Evolutionary conservation across 2,113 vertebrate species (phyloP), one percentile per base, ranked within the genome.

Genomic region (Burhinus bistriatus): DNA sequence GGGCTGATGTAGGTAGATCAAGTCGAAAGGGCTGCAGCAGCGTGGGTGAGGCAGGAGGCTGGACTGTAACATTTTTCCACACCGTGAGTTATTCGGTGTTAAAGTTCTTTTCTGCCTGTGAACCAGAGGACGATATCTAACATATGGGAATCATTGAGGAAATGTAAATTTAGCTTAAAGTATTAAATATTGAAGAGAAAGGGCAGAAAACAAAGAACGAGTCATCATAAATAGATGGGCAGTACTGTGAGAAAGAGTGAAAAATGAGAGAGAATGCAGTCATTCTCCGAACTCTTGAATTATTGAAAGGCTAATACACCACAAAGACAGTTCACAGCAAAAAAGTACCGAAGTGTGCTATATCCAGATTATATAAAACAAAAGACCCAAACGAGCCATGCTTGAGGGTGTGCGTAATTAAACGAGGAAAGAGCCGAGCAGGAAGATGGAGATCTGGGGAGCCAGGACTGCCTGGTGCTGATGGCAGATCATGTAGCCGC

Each of bases 121-220:
- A 95, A 57, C 7, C 20, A 82, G 87, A 90, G 75, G 75, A 85
- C 0, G 0, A 11, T 95, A 62, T 83, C 91, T 83, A 93, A 91
- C 81, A 82, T 87, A 85, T 51, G 81, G 66, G 87, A 94, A 93
- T 80, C 91, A 55, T 83, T 90, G 89, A 94, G 21, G 73, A 97
- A 97, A 95, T 95, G 84, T 96, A 96, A 95, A 95, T 97, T 94
- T 96, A 95, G 89, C 92, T 95, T 96, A 95, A 97, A 95, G 66
- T 92, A 96, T 97, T 89, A 96, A 96, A 96, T 83, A 96, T 96
- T 96, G 62, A 94, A 93, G 83, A 90, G 89, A 91, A 79, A 78
- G 69, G 69, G 82, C 79, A 95, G 76, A 91, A 97, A 97, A 97
- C 91, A 96, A 97, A 93, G 96, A 96, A 93, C 1, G 0, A 94